Evolutionary conservation across 2,113 vertebrate genomes (phyloP), one percentile per base, ranked within the genome.

Genomic region (Esox niger): DNA sequence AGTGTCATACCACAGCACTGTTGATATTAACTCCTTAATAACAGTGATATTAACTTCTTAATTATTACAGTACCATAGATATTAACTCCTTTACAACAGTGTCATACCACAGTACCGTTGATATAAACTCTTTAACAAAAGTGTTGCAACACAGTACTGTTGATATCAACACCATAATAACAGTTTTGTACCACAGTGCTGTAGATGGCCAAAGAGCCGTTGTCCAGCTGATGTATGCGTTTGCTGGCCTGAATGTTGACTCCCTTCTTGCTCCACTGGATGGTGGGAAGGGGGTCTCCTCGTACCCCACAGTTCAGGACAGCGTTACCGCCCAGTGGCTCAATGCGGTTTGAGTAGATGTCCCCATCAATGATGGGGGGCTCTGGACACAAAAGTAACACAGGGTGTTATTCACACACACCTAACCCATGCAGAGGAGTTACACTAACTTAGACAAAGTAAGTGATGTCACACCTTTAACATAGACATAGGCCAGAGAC

Each of bases 161-260:
- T 13, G 35, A 43, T 17, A 43, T 38, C 1, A 38, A 38, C 35
- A 11, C 35, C 13, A 2, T 38, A 38, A 38, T 13, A 38, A 35
- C 33, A 35, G 35, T n/a, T 15, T 21, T 6, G 46, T 93, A 99
- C 97, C 71, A 95, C 90, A 0, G 96, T 97, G 90, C 95, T 92
- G 0, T 96, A 96, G 80, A 99, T 97, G 47, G 95, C 95, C 5
- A 99, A 88, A 26, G 97, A 99, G 67, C 97, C 97, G 0, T 99
- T 99, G 80, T 88, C 85, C 25, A 98, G 90, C 38, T 96, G 95
- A 15, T 38, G 92, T 74, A 99, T 93, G 69, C 95, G 91, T 77
- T 92, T 93, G 82, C 79, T 92, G 49, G 90, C 92, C 25, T 84
- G 89, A 69, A 98, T 38, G 2, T 90, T 91, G 13, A 94, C 78